Base-by-base conservation (phyloP, 2,113 vertebrate species). In the Sceloporus tristichus region DNA sequence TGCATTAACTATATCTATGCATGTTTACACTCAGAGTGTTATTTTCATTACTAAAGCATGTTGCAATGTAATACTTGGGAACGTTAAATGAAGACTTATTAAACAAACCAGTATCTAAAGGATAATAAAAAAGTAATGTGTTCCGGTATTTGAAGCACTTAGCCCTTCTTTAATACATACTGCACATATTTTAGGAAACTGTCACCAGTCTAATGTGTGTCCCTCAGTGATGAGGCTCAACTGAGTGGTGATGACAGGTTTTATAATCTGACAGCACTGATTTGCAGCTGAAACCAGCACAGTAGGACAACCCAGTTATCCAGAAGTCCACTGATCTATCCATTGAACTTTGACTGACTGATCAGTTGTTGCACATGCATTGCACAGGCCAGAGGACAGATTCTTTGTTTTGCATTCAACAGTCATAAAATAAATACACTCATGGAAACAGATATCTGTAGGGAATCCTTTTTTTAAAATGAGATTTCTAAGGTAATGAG, bases 31-130 rank as follows among this genome's bases (percentile, higher is more conserved):
- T 4, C 16, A 79, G 62, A 38, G 23, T 27, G 62, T 34, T 73
- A n/a, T 13, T 91, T 92, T 82, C 79, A 78, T 10, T 16, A 2
- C 82, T n/a, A 23, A 82, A 42, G 40, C 62, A 34, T 62, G 25
- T 81, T 86, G 68, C 89, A 68, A 54, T 3, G 54, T 48, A 70
- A 83, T 23, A 77, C 79, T 65, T 85, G 40, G 86, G 89, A n/a
- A 9, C 75, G 71, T 71, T 85, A 84, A 66, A 54, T 79, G 1
- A 89, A 89, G 88, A 83, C 71, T 6, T 2, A 86, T 86, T 70
- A 4, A 2, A 23, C 27, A 82, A 90, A 90, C 21, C 90, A 54
- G 27, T 86, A 82, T 65, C 9, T 38, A 81, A 85, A 25, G 85
- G 87, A 80, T 2, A 68, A 21, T 88, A 66, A 56, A 0, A 62